Evolutionary conservation across 2,888 invertebrate species (phyloP), one percentile per base, ranked within the genome.

Genomic region (Colletes collaris): DNA sequence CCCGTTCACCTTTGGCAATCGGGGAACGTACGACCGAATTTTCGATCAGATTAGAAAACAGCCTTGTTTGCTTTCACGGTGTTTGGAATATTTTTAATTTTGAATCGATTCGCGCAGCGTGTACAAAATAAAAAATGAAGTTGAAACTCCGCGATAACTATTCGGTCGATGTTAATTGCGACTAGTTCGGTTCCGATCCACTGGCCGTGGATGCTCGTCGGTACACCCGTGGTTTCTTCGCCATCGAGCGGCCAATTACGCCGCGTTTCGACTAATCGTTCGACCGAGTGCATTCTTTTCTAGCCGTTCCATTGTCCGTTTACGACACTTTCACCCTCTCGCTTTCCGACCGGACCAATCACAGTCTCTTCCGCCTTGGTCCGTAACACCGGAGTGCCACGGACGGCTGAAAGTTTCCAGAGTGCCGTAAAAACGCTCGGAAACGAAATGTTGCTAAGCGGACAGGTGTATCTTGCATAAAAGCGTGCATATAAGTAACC

Each of bases 321-420:
- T 59, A 65, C 73, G 64, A 74, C 69, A 81, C 84, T 84, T 84
- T 83, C 84, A 84, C 72, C 84, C 74, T 83, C 74, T 75, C 71
- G 74, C 75, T 72, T 82, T 66, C 74, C 44, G 70, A 27, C 65
- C 60, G 72, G 35, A 55, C 64, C 65, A 50, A 63, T 76, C 53
- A 13, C 44, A 44, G 58, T 60, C 73, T 50, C 71, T 73, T 81
- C 81, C 81, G 73, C 40, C 59, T 63, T 37, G 44, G 37, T 19
- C 63, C 27, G 62, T n/a, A 74, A 73, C 37, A 70, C 65, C 40
- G 13, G 35, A 66, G 35, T n/a, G 52, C 40, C 58, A 19, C 16
- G 35, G 58, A 16, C 49, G 8, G 35, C 49, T 40, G 52, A 76
- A 52, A 64, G 55, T 64, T 50, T 52, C 53, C 64, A 35, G 19